Conservation (phyloP, 2,797 vertebrate genomes). For the Gila robusta region DNA sequence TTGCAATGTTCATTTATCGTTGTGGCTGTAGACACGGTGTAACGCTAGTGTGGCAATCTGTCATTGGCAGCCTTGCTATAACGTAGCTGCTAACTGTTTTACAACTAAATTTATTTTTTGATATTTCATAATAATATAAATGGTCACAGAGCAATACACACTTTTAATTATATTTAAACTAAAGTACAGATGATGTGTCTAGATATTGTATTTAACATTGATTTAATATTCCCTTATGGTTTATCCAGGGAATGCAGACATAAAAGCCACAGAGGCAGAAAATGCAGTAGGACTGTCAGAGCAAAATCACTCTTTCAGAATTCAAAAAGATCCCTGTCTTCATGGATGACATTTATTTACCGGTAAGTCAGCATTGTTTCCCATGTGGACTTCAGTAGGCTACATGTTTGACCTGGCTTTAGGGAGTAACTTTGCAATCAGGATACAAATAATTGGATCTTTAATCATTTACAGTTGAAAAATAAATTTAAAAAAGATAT, state of each 20-base stretch:
- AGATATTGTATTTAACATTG: not conserved
- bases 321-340: not conserved
- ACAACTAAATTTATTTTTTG: too few species aligned
- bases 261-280: not conserved
- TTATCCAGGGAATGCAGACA: not conserved
- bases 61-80: too few species aligned
- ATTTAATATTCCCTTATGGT: not conserved
- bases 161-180: not conserved
- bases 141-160: not conserved
- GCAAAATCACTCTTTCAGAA: too few species aligned
- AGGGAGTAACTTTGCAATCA: not conserved
- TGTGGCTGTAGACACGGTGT: too few species aligned
- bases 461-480: too few species aligned
- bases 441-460: too few species aligned
- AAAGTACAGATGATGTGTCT: not conserved
- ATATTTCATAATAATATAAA: not conserved
- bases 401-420: not conserved
- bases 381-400: not conserved
- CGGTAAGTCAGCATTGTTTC: not conserved
- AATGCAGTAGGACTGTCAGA: not conserved
- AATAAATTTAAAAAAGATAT: too few species aligned
- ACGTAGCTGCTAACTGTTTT: too few species aligned
- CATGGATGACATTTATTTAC: not conserved
- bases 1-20: too few species aligned
- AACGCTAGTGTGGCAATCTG: too few species aligned